Evolutionary conservation across 2,113 vertebrate species (phyloP).

Genomic region (Strigops habroptila): DNA sequence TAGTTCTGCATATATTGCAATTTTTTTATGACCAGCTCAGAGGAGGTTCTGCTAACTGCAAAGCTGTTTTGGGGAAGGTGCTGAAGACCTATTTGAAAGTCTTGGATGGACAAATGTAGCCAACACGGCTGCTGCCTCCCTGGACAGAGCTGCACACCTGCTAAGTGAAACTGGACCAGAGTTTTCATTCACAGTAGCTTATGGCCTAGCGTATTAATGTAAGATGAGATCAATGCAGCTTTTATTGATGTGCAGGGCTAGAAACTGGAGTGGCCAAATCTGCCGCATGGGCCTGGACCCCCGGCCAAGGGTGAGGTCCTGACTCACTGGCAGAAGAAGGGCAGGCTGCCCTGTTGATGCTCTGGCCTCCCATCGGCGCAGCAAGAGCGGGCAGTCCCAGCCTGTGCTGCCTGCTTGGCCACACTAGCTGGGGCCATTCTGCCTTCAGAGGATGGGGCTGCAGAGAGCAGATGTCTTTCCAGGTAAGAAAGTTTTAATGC

Average conservation of each 20-base stretch:
- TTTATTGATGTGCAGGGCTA: not conserved
- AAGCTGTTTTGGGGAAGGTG: not conserved
- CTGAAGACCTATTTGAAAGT: not conserved
- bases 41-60: not conserved
- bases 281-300: not conserved
- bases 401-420: not conserved
- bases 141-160: not conserved
- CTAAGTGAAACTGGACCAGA: not conserved
- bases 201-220: fast-evolving
- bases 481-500: not conserved
- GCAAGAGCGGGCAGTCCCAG: not conserved
- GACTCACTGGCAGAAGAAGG: not conserved
- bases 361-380: fast-evolving
- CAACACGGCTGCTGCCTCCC: not conserved
- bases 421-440: not conserved
- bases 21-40: not conserved
- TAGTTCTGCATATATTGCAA: not conserved
- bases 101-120: fast-evolving
- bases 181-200: not conserved
- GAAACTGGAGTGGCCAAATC: not conserved
- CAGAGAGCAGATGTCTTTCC: not conserved
- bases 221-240: not conserved
- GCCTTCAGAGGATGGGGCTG: not conserved
- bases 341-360: not conserved
- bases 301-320: not conserved